phyloP scores from a whole-genome alignment of 2,888 invertebrate genomes.

The Corythucha ciliata region DNA sequence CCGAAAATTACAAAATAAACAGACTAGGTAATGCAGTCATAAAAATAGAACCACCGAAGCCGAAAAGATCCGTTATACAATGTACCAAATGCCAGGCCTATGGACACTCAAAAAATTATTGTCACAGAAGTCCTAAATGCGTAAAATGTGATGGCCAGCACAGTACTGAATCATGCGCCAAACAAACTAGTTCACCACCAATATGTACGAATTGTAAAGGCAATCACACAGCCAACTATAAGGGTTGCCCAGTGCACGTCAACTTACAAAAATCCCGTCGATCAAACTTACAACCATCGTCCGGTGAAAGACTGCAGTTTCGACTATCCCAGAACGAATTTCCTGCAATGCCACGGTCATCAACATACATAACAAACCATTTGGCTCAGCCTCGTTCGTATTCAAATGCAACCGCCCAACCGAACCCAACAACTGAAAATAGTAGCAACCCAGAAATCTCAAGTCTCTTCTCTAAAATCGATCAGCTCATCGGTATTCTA shows the following conservation, averaged over 20 bases:
- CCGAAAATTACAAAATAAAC: conserved; percentile 13
- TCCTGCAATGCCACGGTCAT: no score
- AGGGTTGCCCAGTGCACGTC: conserved; percentile 10
- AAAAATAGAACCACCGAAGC: conserved; percentile 14
- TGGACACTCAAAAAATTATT: conserved; percentile 18
- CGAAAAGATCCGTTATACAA: conserved; percentile 9
- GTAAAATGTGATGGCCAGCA: conserved; percentile 18
- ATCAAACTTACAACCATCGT: no score
- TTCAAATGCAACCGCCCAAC: no score
- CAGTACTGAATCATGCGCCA: conserved; percentile 5
- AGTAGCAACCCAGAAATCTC: no score
- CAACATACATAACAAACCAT: no score
- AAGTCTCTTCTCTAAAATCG: no score
- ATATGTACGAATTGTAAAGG: conserved; percentile 14
- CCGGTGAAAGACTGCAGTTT: no score
- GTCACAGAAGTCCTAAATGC: conserved; percentile 1
- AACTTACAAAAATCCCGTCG: background rate
- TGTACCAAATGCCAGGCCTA: conserved; percentile 14
- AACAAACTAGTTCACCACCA: background rate
- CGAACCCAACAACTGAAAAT: no score
- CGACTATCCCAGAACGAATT: no score
- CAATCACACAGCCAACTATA: conserved; percentile 15
- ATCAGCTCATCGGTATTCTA: no score
- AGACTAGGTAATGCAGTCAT: conserved; percentile 8
- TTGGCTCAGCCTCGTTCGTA: no score